These are phyloP conservation scores for Bergia sp. DNA, from an alignment of 92 coral and sea anemone species.

Conservation along the genomic window DNA sequence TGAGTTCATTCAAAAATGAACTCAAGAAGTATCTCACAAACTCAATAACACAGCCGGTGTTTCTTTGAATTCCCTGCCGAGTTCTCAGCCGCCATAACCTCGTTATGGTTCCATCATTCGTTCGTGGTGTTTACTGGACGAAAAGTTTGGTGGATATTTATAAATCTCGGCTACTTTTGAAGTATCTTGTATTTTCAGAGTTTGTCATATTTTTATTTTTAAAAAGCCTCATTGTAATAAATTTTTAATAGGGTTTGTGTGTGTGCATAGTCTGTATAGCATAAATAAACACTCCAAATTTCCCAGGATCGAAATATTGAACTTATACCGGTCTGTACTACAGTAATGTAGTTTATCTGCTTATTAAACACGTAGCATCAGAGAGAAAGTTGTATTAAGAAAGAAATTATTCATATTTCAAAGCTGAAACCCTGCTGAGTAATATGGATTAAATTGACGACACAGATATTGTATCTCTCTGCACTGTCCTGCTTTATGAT, in stretches of 20 bases:
- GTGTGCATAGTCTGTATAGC: conserved; percentile 33
- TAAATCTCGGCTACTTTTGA: not conserved
- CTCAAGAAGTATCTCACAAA: not conserved
- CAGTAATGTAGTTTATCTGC: not conserved
- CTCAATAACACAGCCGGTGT: not conserved
- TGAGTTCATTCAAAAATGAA: not conserved
- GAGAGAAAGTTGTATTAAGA: not conserved
- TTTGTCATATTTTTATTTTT: conserved; percentile 27
- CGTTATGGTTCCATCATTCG: not conserved
- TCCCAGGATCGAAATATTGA: not conserved
- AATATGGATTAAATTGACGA: conserved; percentile 1
- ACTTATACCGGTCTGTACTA: not conserved
- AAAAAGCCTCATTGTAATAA: conserved; percentile 35
- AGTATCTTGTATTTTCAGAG: not conserved
- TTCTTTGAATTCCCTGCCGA: not conserved
- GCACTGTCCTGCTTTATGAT: conserved; percentile 32
- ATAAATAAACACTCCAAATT: conserved; percentile 30
- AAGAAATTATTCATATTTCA: not conserved
- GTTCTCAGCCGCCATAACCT: not conserved
- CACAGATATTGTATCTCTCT: conserved; percentile 18
- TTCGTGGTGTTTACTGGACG: not conserved
- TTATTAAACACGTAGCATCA: not conserved
- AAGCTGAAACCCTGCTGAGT: not conserved
- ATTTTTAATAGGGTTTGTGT: conserved; percentile 30
- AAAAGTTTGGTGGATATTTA: not conserved